Conservation (phyloP, 2,797 vertebrate species). For the Aselliscus stoliczkanus region DNA sequence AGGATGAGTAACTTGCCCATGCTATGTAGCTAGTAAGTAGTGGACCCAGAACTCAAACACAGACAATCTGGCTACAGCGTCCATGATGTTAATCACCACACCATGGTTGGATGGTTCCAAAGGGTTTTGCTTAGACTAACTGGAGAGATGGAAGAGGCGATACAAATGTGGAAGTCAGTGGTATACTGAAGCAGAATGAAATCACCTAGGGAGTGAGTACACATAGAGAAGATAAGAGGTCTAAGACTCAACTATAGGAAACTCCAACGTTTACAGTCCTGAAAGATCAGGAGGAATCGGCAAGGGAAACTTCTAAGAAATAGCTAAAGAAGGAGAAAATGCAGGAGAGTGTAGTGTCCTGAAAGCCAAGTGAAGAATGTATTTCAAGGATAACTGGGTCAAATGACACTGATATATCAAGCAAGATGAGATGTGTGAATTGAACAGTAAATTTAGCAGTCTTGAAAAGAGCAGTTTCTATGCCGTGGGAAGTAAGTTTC, state of each 20-base stretch:
- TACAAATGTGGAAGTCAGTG: neutral
- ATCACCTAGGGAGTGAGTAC: neutral
- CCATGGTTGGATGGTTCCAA: neutral
- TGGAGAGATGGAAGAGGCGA: neutral
- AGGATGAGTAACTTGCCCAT: neutral
- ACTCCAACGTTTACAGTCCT: neutral
- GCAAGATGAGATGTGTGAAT: neutral
- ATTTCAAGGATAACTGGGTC: neutral
- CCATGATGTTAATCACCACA: neutral
- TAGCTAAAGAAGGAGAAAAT: neutral
- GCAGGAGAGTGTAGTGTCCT: neutral
- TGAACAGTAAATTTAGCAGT: neutral
- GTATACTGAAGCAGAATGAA: neutral
- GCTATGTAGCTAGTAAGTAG: neutral
- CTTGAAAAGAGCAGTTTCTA: neutral
- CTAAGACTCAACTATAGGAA: neutral
- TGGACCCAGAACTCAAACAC: neutral
- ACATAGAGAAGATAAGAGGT: neutral
- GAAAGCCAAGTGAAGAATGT: neutral
- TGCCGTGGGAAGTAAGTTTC: neutral
- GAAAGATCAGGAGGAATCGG: neutral
- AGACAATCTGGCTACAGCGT: neutral
- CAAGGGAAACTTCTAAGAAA: neutral
- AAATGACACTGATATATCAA: neutral
- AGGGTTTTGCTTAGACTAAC: neutral